These are phyloP conservation scores for Callimorpha dominula DNA, from an alignment of 2,888 invertebrate species.

Conservation along the genomic window DNA sequence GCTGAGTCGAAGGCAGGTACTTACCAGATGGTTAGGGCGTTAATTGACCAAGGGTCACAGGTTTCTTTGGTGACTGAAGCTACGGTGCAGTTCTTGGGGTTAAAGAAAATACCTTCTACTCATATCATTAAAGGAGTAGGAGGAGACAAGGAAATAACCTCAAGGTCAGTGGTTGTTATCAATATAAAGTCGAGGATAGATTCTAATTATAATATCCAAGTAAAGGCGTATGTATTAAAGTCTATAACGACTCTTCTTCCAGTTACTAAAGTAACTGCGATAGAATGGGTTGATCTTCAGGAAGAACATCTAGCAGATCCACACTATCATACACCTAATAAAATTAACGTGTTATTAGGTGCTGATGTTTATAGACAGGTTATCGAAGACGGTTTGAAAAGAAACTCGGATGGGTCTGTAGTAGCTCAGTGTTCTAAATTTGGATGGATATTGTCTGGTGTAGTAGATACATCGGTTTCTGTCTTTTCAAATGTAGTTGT, in stretches of 20 bases:
- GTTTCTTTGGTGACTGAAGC: conserved; percentile 2
- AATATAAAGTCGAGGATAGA: background rate
- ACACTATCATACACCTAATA: no score
- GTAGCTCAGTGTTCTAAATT: no score
- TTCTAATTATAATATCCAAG: background rate
- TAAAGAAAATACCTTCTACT: no score
- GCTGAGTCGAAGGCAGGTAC: background rate
- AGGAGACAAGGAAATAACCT: background rate
- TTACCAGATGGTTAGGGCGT: background rate
- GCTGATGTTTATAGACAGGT: no score
- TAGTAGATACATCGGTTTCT: no score
- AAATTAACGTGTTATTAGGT: no score
- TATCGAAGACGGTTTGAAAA: no score
- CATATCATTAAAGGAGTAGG: background rate
- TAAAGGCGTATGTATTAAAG: background rate
- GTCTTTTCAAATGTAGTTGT: no score
- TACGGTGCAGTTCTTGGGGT: background rate
- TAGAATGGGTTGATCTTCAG: background rate
- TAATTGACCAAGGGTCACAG: no score
- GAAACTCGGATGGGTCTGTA: no score
- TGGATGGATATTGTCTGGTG: no score
- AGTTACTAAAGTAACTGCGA: background rate
- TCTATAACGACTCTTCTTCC: background rate
- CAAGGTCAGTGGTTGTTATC: background rate
- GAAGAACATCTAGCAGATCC: no score